Evolutionary conservation across 2,888 invertebrate species (phyloP), one percentile per base, ranked within the genome.

Genomic region (Temnothorax rugatulus): DNA sequence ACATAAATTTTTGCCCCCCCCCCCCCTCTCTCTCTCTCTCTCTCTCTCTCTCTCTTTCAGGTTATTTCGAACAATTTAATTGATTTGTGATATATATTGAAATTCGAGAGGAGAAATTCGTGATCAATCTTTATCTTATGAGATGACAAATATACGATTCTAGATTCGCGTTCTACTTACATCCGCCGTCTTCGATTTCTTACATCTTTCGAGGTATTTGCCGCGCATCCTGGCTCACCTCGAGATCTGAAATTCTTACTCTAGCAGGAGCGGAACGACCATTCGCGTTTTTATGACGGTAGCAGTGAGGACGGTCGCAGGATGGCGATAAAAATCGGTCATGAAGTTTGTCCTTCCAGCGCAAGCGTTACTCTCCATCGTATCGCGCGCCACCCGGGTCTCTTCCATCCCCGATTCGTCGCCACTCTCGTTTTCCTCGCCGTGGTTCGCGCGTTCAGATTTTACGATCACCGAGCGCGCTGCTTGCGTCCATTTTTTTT

Each of bases 301-400:
- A 59, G 71, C 81, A 76, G 63, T 54, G 82, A 76, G 86, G 57
- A 57, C 41, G 77, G 63, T 71, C 76, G 54, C 85, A 88, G 88
- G 84, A 83, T 86, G 84, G 64, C 84, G 89, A 92, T 93, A 93
- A 93, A 93, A 93, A 93, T 93, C 91, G 89, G 88, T 89, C 91
- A 90, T 92, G 91, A 93, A 91, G 89, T 90, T 90, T 87, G 90
- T 91, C 84, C 86, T 82, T 54, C 83, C 66, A 54, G 57, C 59
- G 85, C 84, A 68, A 74, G 41, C 85, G 83, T 84, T 47, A 76
- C 84, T 89, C 86, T 74, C 83, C 77, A 52, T 61, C 61, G 47
- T 47, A 38, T 66, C 69, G n/a, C n/a, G n/a, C n/a, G 68, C 52
- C 76, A 38, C 73, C 59, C 73, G 76, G 21, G 7, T 73, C 57